phyloP scores from a whole-genome alignment of 1,140 invertebrate species.

The Leptinotarsa defecta region DNA sequence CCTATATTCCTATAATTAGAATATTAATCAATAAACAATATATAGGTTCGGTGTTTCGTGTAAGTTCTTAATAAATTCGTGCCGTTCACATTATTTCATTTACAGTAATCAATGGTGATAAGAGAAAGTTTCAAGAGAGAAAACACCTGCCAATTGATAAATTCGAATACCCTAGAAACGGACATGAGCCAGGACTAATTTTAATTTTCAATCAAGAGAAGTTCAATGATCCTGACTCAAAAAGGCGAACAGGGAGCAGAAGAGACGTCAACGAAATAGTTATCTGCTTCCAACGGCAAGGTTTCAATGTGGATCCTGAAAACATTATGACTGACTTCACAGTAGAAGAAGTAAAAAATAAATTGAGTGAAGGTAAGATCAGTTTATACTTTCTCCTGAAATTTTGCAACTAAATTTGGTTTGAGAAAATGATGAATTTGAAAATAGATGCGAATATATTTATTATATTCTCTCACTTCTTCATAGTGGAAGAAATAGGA shows the following conservation, averaged over 20 bases:
- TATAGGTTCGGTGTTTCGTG: too few species aligned
- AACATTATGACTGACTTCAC: constrained; percentile 36
- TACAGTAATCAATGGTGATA: neutral
- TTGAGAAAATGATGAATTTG: too few species aligned
- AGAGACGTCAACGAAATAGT: constrained; percentile 47
- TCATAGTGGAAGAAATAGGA: too few species aligned
- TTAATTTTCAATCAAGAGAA: constrained; percentile 49
- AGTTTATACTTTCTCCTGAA: too few species aligned
- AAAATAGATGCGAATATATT: too few species aligned
- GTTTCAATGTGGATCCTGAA: constrained; percentile 42
- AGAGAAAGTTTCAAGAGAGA: neutral
- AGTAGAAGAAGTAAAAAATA: constrained; percentile 31
- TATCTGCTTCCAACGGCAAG: constrained; percentile 39
- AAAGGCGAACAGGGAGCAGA: constrained; percentile 33
- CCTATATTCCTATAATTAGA: too few species aligned
- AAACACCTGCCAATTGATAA: constrained; percentile 6
- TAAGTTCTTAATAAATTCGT: too few species aligned
- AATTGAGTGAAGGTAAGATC: constrained; percentile 34
- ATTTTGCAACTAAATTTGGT: too few species aligned
- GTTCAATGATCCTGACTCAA: constrained; percentile 21
- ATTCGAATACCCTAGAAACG: constrained; percentile 42
- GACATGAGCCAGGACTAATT: constrained; percentile 44
- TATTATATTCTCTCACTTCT: too few species aligned
- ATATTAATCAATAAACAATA: too few species aligned
- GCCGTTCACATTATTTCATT: neutral